These are phyloP conservation scores for Drosophila miranda DNA, from an alignment of 1,140 invertebrate genomes.

Conservation along the genomic window DNA sequence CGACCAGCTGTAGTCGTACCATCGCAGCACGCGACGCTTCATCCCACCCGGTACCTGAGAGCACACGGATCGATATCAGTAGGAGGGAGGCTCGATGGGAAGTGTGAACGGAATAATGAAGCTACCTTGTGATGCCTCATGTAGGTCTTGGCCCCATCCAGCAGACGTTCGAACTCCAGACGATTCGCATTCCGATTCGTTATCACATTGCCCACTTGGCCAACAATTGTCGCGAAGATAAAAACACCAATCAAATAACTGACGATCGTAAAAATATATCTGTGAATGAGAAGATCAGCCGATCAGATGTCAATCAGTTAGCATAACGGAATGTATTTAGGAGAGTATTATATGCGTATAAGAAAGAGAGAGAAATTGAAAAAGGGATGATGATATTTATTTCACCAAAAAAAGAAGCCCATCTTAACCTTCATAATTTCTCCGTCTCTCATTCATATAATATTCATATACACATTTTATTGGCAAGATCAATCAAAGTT, in stretches of 20 bases:
- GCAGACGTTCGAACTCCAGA: constrained; percentile 95
- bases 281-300: constrained; percentile 80
- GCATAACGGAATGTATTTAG: neutral
- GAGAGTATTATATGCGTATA: neutral
- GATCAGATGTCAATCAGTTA: constrained; percentile 21
- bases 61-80: neutral
- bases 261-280: constrained; percentile 98
- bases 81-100: neutral
- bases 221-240: constrained; percentile 99
- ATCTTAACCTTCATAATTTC: neutral
- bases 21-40: constrained; percentile 95
- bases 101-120: constrained; percentile 11
- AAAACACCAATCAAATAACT: constrained; percentile 98
- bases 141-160: constrained; percentile 98
- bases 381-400: too few relatives aligned
- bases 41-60: constrained; percentile 94
- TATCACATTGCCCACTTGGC: constrained; percentile 98
- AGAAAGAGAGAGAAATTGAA: neutral
- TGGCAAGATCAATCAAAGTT: constrained; percentile 83
- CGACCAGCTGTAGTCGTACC: constrained; percentile 99
- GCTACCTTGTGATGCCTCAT: constrained; percentile 96
- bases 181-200: constrained; percentile 98
- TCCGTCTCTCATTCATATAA: too few relatives aligned
- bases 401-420: too few relatives aligned
- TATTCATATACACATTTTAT: constrained; percentile 1